These are phyloP conservation scores for Schizopygopsis pylzovi DNA, from an alignment of 2,797 vertebrate species.

Conservation along the genomic window DNA sequence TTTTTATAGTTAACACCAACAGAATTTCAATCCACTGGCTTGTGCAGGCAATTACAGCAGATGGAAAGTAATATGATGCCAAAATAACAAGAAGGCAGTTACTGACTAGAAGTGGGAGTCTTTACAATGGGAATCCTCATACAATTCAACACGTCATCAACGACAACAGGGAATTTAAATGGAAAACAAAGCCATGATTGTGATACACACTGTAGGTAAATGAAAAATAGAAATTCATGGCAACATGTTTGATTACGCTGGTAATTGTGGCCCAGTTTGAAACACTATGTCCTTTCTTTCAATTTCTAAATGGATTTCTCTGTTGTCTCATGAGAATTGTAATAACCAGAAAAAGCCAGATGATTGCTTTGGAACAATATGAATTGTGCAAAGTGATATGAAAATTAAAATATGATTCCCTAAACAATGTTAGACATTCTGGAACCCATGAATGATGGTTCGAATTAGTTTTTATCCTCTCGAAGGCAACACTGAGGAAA, in stretches of 20 bases:
- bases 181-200: slow-evolving; percentile 24
- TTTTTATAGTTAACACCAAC: slow-evolving; percentile 27
- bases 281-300: not conserved
- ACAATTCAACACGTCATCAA: not conserved
- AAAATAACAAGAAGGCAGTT: slow-evolving; percentile 12
- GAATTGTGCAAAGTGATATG: not conserved
- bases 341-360: not conserved
- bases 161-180: not conserved
- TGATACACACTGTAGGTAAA: not conserved
- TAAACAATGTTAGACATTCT: not conserved
- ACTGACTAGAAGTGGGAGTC: slow-evolving; percentile 13
- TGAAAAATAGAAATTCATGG: slow-evolving; percentile 18
- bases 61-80: slow-evolving; percentile 36
- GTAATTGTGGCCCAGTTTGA: not conserved
- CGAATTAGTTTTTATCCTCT: not conserved
- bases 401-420: not conserved
- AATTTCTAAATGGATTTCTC: not conserved
- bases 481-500: not conserved
- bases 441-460: not conserved
- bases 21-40: slow-evolving; percentile 16
- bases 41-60: slow-evolving; percentile 39
- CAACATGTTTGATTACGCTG: slow-evolving; percentile 3
- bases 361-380: not conserved
- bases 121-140: slow-evolving; percentile 36
- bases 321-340: not conserved